Conservation (phyloP, 1,140 invertebrate genomes). For the Nephila pilipes region DNA sequence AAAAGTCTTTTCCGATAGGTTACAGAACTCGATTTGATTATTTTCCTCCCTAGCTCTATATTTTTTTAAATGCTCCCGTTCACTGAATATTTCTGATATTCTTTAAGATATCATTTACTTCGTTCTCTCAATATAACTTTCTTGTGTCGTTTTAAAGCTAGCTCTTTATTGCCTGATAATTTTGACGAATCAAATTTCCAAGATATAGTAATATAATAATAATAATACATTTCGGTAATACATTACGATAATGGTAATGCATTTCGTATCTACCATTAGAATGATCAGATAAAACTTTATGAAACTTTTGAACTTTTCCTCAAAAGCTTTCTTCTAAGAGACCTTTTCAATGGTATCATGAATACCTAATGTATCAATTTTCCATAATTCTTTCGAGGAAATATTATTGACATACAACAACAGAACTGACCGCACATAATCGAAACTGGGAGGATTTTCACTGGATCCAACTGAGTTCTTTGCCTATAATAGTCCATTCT, state of each 20-base stretch:
- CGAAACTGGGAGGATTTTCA: not conserved
- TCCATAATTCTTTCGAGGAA: not conserved
- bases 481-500: conserved; percentile 25
- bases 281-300: not conserved
- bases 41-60: not conserved
- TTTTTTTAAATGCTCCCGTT: not conserved
- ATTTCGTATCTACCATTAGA: conserved; percentile 3
- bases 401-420: not conserved
- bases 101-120: no score
- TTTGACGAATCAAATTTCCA: not conserved
- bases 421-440: not conserved
- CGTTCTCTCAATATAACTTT: no score
- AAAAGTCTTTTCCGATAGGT: not conserved
- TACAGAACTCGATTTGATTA: not conserved
- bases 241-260: no score
- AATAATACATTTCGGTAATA: no score
- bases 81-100: conserved; percentile 14
- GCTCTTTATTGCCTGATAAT: no score
- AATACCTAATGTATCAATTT: conserved; percentile 45
- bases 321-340: not conserved
- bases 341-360: not conserved
- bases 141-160: no score
- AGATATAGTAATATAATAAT: no score
- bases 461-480: not conserved
- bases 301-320: conserved; percentile 9